Percentiles rank a stretch among this genome's conserved stretches.
Evolutionary conservation across 2,113 vertebrate species (phyloP).

Genomic region (Barnardius zonarius): DNA sequence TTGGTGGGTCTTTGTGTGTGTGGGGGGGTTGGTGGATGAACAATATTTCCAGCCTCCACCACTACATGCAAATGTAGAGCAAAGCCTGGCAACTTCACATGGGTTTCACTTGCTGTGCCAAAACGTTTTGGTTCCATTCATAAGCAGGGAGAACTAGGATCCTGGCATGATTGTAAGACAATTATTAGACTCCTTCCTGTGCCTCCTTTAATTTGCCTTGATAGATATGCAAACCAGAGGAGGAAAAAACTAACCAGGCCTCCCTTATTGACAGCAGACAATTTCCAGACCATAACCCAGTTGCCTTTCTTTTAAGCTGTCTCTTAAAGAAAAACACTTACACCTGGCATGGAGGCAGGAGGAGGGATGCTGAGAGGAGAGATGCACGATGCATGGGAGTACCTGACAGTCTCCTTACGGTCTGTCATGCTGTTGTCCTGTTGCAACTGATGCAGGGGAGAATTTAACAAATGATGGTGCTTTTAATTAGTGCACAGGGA

Average conservation of each 20-base stretch:
- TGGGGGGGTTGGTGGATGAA: neutral
- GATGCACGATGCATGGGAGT: neutral
- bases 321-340: neutral
- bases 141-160: neutral
- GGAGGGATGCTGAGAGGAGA: neutral
- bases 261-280: conserved; percentile 46
- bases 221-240: conserved; percentile 44
- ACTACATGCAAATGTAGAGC: neutral
- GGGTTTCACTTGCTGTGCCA: neutral
- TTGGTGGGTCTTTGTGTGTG: too few species aligned
- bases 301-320: neutral
- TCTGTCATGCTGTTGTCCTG: neutral
- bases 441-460: conserved; percentile 7
- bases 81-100: neutral
- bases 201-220: conserved; percentile 50
- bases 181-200: conserved; percentile 11
- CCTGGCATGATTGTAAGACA: conserved; percentile 27
- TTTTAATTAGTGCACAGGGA: conserved; percentile 39
- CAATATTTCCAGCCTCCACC: neutral
- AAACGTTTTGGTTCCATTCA: neutral
- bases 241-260: conserved; percentile 26
- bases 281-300: neutral
- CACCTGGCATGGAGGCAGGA: neutral
- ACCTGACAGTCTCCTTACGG: neutral
- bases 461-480: conserved; percentile 21